Evolutionary conservation across 2,113 vertebrate species (phyloP), one percentile per base, ranked within the genome.

Genomic region (Pterocles orientalis): DNA sequence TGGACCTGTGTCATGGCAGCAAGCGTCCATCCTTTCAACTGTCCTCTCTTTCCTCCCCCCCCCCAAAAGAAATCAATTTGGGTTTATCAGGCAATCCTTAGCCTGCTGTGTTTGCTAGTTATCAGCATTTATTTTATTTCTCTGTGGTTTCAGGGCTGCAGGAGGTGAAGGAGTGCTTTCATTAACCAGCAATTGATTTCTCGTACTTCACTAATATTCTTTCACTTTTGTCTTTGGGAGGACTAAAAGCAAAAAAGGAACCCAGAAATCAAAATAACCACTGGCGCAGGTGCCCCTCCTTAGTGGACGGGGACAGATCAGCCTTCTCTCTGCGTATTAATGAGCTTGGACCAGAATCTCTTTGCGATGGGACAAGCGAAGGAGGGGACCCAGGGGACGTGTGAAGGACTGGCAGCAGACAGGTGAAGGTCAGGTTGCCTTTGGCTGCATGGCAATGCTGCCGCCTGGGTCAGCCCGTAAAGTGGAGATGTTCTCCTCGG

Each of bases 111-210:
- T 88, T 90, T 24, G 33, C 64, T 81, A 62, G 68, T 92, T 81
- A 82, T 62, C 47, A 68, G 82, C 71, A 71, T 94, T 96, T 93
- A 36, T 94, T 95, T 88, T 78, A 77, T 86, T 86, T 50, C 64
- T 86, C 76, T 75, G 51, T 75, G 54, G 68, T 73, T 90, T 94
- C 56, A 78, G 95, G 72, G 33, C 86, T 64, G 82, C 58, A 51
- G 57, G 81, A 60, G 29, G 31, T 69, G 51, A 93, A 72, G 50
- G 60, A 92, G 60, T 34, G n/a, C 83, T 84, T 95, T 94, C 80
- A 81, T 93, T 93, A 88, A 56, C 8, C 14, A 48, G 48, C 47
- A 64, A 90, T 86, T 86, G 92, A 94, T 94, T 96, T 90, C 75
- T 93, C 61, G 57, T 78, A 60, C 65, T 18, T 86, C 85, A 60